Evolutionary conservation across 2,797 vertebrate species (phyloP), one percentile per base, ranked within the genome.

Genomic region (Anomalospiza imberbis): DNA sequence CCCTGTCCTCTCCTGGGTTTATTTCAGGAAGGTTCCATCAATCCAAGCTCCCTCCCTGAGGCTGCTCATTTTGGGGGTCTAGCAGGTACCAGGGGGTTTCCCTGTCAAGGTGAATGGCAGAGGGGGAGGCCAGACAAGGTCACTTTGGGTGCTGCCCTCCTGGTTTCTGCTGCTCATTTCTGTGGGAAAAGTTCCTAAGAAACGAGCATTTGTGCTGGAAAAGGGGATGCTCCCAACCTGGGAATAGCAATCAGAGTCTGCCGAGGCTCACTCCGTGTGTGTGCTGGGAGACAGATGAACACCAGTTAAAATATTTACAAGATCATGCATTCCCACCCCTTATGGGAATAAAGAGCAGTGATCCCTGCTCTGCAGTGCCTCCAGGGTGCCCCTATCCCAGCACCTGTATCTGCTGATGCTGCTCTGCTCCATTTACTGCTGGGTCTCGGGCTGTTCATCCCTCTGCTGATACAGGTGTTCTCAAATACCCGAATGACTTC

Each of bases 261-360:
- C 14, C 0, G 1, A 38, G 40, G 31, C 63, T 93, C 50, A 4
- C 20, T 34, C 28, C 0, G 0, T 13, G 55, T 50, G 20, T 53
- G 63, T 67, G 60, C 55, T 72, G 78, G 54, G 66, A 80, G 77
- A 44, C 54, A 71, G 74, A 85, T 34, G 31, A 72, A 13, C 48
- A 29, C 20, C 5, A 40, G 79, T 77, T 88, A 77, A 93, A 89
- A 80, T 88, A 83, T 88, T 92, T 89, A 75, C 72, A 62, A 54
- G 75, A 31, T 51, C 36, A 1, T 18, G 7, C 48, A 24, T 82
- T 94, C 54, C 32, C 66, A 83, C 20, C 66, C 54, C 80, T 92
- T 80, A 38, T 66, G 40, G 58, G 58, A 20, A 40, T 40, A 61
- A 40, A 18, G 58, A 61, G 7, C 6, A 16, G 50, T 22, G 80